phyloP scores from a whole-genome alignment of 2,113 vertebrate genomes.

The Lethenteron camtschaticum region DNA sequence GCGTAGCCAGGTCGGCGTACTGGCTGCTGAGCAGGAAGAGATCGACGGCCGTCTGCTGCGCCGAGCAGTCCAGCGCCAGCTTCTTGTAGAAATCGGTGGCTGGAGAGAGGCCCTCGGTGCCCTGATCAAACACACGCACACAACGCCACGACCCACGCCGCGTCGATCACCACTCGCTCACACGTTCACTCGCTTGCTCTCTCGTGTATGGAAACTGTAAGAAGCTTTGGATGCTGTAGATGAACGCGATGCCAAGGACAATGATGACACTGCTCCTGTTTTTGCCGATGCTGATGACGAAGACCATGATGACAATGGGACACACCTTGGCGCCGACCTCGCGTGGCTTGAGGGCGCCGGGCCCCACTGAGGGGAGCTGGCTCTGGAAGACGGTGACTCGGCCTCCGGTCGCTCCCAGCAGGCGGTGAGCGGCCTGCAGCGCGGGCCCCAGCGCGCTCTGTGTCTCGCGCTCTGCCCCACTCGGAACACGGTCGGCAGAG shows the following conservation, averaged over 20 bases:
- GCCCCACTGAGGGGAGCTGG: conserved; percentile 64
- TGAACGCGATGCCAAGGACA: too few species aligned
- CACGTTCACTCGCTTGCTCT: too few species aligned
- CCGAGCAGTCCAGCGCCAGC: conserved; percentile 85
- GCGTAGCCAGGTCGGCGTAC: conserved; percentile 71
- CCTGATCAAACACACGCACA: too few species aligned
- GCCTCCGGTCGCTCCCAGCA: conserved; percentile 74
- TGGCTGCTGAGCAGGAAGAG: conserved; percentile 77
- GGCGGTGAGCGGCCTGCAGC: conserved; percentile 69
- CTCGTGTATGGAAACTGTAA: too few species aligned
- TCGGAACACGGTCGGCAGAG: conserved; percentile 64
- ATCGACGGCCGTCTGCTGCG: conserved; percentile 82
- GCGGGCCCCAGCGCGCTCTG: conserved; percentile 76
- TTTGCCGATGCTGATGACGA: too few species aligned
- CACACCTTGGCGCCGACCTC: conserved; percentile 26
- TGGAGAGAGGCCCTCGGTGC: conserved; percentile 29
- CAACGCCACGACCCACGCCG: too few species aligned
- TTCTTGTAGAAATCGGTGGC: conserved; percentile 97
- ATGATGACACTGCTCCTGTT: too few species aligned
- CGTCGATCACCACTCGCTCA: too few species aligned
- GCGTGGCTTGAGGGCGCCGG: conserved; percentile 54
- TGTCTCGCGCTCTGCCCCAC: conserved; percentile 56
- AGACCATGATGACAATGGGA: too few species aligned
- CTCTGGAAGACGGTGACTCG: conserved; percentile 82
- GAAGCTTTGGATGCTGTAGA: too few species aligned